Conservation (phyloP, 2,113 vertebrate species). For the Epinephelus cyanopodus region DNA sequence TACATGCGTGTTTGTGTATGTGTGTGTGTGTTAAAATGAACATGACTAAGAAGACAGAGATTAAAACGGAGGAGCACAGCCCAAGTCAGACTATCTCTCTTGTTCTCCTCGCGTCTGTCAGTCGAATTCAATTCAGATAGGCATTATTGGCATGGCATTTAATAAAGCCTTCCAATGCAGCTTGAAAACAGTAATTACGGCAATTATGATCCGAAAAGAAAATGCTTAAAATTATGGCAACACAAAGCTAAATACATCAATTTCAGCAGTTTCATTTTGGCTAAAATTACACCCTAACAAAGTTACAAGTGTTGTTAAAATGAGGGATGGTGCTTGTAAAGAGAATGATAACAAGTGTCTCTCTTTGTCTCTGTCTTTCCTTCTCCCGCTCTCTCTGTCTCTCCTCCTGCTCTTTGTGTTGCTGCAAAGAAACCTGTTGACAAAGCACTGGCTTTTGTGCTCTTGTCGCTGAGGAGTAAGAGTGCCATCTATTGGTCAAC, state of each 20-base stretch:
- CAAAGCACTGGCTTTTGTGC: conserved; percentile 37
- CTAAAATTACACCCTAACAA: conserved; percentile 63
- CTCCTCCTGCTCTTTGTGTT: conserved; percentile 27
- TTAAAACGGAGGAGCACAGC: conserved; percentile 33
- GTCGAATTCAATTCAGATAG: conserved; percentile 57
- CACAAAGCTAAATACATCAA: conserved; percentile 66
- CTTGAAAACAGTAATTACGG: conserved; percentile 72
- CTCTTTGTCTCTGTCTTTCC: conserved; percentile 53
- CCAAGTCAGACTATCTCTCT: conserved; percentile 29
- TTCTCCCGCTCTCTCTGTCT: conserved; percentile 12
- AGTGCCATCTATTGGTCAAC: conserved; percentile 78
- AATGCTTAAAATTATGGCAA: conserved; percentile 68
- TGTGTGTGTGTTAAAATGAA: conserved; percentile 33
- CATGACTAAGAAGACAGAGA: conserved; percentile 38
- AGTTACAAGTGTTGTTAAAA: conserved; percentile 57
- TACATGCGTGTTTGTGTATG: neutral
- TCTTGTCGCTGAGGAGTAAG: conserved; percentile 58
- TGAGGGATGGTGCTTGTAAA: conserved; percentile 40
- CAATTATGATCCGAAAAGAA: conserved; percentile 69
- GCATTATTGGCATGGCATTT: conserved; percentile 63
- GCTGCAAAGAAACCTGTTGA: conserved; percentile 77
- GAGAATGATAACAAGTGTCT: conserved; percentile 53
- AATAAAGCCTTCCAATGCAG: conserved; percentile 62
- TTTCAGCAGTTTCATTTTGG: conserved; percentile 58
- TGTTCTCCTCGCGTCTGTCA: conserved; percentile 43